Conservation (phyloP, 2,797 vertebrate genomes). For the Clarias pachynema region DNA sequence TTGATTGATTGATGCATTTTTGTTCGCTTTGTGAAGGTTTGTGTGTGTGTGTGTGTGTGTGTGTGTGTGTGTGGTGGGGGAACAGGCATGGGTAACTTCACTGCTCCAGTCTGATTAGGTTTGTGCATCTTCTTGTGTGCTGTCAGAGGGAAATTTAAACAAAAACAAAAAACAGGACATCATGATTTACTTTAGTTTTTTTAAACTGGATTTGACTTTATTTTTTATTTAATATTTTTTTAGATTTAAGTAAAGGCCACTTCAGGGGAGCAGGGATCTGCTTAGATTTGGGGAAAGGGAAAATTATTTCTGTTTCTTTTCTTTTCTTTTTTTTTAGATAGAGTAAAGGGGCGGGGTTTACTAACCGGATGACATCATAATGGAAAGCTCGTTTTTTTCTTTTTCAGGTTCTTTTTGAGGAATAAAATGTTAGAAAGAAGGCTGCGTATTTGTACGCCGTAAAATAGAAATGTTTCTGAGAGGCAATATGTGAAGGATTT, state of each 20-base stretch:
- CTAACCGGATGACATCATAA: background rate
- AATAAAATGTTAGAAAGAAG: background rate
- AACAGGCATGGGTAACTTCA: slow-evolving; percentile 64
- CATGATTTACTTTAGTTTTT: slow-evolving; percentile 18
- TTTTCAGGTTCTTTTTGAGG: background rate
- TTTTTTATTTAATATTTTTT: background rate
- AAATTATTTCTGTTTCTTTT: slow-evolving; percentile 51
- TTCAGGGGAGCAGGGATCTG: slow-evolving; percentile 38
- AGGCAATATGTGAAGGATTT: background rate
- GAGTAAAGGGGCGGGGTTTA: slow-evolving; percentile 55
- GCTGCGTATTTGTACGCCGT: background rate
- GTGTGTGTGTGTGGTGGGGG: slow-evolving; percentile 56
- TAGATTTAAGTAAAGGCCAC: slow-evolving; percentile 37
- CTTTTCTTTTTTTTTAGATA: slow-evolving; percentile 58
- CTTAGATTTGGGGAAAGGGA: slow-evolving; percentile 23
- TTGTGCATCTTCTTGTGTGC: slow-evolving; percentile 65
- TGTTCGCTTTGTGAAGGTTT: slow-evolving; percentile 66
- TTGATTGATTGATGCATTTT: slow-evolving; percentile 56
- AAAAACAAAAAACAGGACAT: slow-evolving; percentile 52
- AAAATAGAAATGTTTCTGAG: background rate
- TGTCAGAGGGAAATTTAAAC: background rate
- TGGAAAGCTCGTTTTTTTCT: background rate
- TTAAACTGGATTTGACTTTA: background rate
- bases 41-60: slow-evolving; percentile 60
- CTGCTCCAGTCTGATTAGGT: slow-evolving; percentile 59